Evolutionary conservation across 2,797 vertebrate species (phyloP), one percentile per base, ranked within the genome.

Genomic region (Chiroxiphia lanceolata): DNA sequence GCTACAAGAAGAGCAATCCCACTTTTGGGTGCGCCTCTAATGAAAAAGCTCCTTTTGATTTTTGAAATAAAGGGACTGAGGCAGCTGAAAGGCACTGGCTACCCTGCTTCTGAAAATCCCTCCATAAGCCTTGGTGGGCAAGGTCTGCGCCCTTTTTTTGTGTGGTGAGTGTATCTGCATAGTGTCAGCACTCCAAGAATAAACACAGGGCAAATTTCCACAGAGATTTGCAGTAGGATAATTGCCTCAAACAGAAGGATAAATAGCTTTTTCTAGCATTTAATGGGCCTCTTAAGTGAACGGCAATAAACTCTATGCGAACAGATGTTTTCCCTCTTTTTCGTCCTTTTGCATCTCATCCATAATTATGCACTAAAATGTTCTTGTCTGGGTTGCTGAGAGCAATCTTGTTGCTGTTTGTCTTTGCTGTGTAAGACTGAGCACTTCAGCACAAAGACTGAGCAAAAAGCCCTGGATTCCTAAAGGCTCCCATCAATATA

Each of bases 321-420:
- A 72, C 95, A 96, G 95, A 96, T 94, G 95, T 96, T 97, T 96
- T 95, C 19, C 54, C 42, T 91, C 80, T 89, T 85, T 90, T 74
- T 86, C 1, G 1, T 95, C 84, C 81, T 94, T 82, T 93, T 87
- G 64, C 84, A 93, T 94, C 83, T 90, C 81, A 90, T 94, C 72
- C 86, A 83, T 87, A 95, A 96, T 97, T 92, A 94, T 33, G 80
- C 86, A 57, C 74, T 80, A 82, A 96, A 94, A 93, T 77, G 67
- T 93, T 94, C 89, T 83, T 90, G 87, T 93, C 94, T 91, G 77
- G 83, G 74, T 92, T 93, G 83, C 90, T 91, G 83, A 94, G 86
- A 94, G 77, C 84, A 89, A 63, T 95, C 91, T 94, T 86, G n/a
- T 70, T 31, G 29, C 79, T 87, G 81, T 93, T 93, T 87, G 53